phyloP scores from a whole-genome alignment of 2,113 vertebrate species.

The Chinchilla lanigera region DNA sequence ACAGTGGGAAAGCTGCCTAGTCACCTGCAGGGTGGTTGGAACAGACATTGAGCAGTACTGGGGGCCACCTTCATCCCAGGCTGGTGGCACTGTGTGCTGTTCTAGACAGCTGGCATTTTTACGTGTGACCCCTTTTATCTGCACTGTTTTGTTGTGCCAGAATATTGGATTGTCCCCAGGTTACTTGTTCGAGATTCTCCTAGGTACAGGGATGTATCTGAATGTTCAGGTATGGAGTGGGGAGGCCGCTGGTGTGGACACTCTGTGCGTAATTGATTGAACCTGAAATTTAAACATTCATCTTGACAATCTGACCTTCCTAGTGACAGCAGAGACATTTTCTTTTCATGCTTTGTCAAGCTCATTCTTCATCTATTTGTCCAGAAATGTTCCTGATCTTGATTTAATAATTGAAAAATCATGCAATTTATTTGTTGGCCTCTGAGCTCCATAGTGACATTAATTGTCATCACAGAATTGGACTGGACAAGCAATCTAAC shows the following conservation, averaged over 20 bases:
- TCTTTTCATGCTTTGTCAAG: constrained; percentile 65
- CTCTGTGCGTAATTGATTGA: constrained; percentile 18
- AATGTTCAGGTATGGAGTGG: not conserved
- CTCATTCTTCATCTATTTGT: constrained; percentile 46
- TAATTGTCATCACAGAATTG: constrained; percentile 44
- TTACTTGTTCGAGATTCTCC: not conserved
- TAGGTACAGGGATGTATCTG: not conserved
- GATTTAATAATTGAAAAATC: constrained; percentile 63
- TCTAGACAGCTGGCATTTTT: not conserved
- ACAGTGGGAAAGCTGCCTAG: not conserved
- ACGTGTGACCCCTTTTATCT: not conserved
- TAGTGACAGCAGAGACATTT: constrained; percentile 52
- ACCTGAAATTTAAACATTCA: constrained; percentile 45
- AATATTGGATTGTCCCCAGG: not conserved
- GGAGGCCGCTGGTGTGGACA: not conserved
- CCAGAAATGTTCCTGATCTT: constrained; percentile 63
- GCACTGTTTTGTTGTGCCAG: not conserved
- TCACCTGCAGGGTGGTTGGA: not conserved
- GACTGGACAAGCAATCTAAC: not conserved
- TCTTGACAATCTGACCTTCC: constrained; percentile 59
- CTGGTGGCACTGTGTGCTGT: not conserved
- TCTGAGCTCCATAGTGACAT: constrained; percentile 11
- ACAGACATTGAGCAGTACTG: not conserved
- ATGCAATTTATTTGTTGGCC: constrained; percentile 52
- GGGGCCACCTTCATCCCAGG: not conserved